Evolutionary conservation across 2,113 vertebrate genomes (phyloP).

Genomic region (Thunnus maccoyii): DNA sequence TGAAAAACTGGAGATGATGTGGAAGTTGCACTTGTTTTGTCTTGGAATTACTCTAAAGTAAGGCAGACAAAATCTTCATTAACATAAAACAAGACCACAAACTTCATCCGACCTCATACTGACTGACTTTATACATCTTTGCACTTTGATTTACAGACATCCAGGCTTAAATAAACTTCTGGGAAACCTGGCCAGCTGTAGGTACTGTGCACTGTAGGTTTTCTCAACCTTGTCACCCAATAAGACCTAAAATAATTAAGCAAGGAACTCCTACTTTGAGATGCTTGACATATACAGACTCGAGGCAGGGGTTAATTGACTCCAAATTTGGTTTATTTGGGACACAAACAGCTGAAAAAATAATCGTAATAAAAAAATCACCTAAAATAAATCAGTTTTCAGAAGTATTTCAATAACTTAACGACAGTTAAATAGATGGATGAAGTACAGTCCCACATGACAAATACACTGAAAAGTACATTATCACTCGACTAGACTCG

Average conservation of each 20-base stretch:
- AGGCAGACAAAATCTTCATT: conserved; percentile 20
- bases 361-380: not conserved
- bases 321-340: conserved; percentile 33
- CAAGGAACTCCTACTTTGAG: conserved; percentile 56
- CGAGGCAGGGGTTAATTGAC: conserved; percentile 49
- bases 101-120: not conserved
- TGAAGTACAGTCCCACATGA: conserved; percentile 18
- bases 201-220: conserved; percentile 22
- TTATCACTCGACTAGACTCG: conserved; percentile 4
- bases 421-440: conserved; percentile 27
- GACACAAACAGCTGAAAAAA: conserved; percentile 10
- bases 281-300: conserved; percentile 45
- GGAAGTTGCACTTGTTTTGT: conserved; percentile 26
- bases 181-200: conserved; percentile 60
- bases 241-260: conserved; percentile 34
- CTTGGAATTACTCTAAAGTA: conserved; percentile 32
- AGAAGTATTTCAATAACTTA: conserved; percentile 25
- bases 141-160: conserved; percentile 22
- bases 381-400: conserved; percentile 17
- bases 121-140: conserved; percentile 22
- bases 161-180: conserved; percentile 49
- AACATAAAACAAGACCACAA: conserved; percentile 28
- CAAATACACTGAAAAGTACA: conserved; percentile 33
- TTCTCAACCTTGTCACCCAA: conserved; percentile 21
- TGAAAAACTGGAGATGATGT: conserved; percentile 26